Evolutionary conservation across 1,140 invertebrate species (phyloP), one percentile per base, ranked within the genome.

Genomic region (Tetranychus urticae): DNA sequence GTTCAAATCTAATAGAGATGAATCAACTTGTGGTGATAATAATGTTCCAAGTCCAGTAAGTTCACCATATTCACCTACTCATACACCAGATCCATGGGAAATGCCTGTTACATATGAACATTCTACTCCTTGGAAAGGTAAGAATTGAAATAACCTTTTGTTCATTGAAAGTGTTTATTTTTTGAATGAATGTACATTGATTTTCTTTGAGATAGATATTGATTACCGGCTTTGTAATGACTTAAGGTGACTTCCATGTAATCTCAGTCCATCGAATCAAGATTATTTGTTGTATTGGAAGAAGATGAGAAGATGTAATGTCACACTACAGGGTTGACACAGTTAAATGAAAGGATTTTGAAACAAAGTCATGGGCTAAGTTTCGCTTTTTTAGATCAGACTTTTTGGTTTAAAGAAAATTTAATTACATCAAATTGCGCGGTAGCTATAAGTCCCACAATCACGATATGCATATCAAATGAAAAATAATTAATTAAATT

Each of bases 81-180:
- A n/a, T n/a, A 52, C 50, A 8, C 50, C 50, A 33, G 69, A 70
- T 56, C 68, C 67, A 12, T 70, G 69, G 69, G 66, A 58, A 10
- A 37, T 69, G 58, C 66, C 69, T 8, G 69, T 69, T n/a, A 56
- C 68, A 8, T 52, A 65, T 56, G 62, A 65, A 35, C 62, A 65
- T 3, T 61, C 60, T 3, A 63, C 60, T 12, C 59, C 63, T 39
- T 70, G 68, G 67, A 56, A 47, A 46, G 69, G 69, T 70, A 62
- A 63, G 55, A 65, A n/a, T 0, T 23, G 23, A 23, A 23, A 23
- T 63, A 34, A 34, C 42, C 31, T 7, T 13, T 42, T 42, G 61
- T 62, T 31, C 33, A 0, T 42, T 42, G 39, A 42, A 42, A 42
- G 5, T 42, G 39, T 6, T 42, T 42, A 6, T 42, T 42, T 42